phyloP scores from a whole-genome alignment of 2,113 vertebrate genomes.

The Mesoclemmys tuberculata region DNA sequence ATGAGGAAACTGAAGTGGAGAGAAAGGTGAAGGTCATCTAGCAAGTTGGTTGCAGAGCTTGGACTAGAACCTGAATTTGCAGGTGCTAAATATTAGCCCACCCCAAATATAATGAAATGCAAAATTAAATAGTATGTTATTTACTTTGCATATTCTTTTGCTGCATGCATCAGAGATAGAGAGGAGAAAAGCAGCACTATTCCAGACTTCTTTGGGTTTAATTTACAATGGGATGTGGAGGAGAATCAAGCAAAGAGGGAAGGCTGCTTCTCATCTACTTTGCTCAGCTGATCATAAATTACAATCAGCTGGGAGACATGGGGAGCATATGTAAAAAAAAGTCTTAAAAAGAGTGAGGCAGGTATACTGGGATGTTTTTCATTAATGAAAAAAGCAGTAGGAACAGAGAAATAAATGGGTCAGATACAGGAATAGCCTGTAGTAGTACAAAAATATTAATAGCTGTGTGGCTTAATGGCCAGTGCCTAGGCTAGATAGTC shows the following conservation, averaged over 20 bases:
- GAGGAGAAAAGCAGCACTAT: background rate
- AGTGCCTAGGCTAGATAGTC: background rate
- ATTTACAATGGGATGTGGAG: background rate
- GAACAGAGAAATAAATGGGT: background rate
- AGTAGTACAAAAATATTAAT: fast-evolving
- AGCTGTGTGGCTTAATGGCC: background rate
- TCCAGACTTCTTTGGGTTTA: background rate
- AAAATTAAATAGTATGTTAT: background rate
- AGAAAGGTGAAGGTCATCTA: background rate
- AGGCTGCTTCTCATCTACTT: background rate
- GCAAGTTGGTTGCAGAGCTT: background rate
- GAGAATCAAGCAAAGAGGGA: background rate
- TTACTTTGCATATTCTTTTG: background rate
- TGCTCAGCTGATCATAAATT: background rate
- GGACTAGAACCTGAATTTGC: background rate
- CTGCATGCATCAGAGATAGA: background rate
- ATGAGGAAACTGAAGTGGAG: background rate
- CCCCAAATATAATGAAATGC: background rate
- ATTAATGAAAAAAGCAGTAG: background rate
- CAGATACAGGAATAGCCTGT: background rate
- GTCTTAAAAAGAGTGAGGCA: background rate
- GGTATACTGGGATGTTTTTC: background rate
- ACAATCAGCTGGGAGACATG: background rate
- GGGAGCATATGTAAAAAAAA: background rate
- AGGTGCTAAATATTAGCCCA: background rate